Evolutionary conservation across 2,113 vertebrate genomes (phyloP), one percentile per base, ranked within the genome.

Genomic region (Clarias macrocephalus): DNA sequence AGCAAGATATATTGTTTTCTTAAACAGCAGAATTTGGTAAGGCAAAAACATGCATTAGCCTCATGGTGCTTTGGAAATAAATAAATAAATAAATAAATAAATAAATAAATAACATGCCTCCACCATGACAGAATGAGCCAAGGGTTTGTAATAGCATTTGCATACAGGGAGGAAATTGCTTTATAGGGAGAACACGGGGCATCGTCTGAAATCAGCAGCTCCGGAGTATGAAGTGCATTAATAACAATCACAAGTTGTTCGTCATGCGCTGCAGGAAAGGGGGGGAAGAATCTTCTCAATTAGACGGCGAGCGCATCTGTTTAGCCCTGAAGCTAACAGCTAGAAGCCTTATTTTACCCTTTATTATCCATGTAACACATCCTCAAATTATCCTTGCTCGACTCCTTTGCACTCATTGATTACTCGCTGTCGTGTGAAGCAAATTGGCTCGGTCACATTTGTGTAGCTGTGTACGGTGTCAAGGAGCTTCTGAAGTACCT

Each of bases 221-320:
- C 84, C 88, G 81, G 65, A 84, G 87, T 80, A 85, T 70, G 90
- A 85, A 92, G 86, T 90, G 90, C 87, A 91, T 88, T 90, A 90
- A 88, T 85, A 91, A 91, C 88, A 92, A 91, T 84, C 56, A 89
- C 83, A 91, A 91, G 57, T 92, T 91, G 89, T 91, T 91, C 83
- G 89, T 85, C 87, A 84, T 88, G 85, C 86, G 89, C 62, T 88
- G 85, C 65, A 70, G 21, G 59, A 83, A 68, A 28, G 52, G 28
- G 25, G 15, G 3, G 18, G 89, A 85, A 90, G 89, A 85, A 56
- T 56, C 80, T 84, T 89, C 88, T 91, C 86, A 90, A 91, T 93
- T 93, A 93, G 91, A 89, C 91, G 91, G 86, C 90, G 85, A 79
- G 68, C 90, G 88, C 90, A 91, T 90, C 91, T 90, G 89, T 91